These are phyloP conservation scores for Anomalospiza imberbis DNA, from an alignment of 2,797 vertebrate species.

Conservation along the genomic window DNA sequence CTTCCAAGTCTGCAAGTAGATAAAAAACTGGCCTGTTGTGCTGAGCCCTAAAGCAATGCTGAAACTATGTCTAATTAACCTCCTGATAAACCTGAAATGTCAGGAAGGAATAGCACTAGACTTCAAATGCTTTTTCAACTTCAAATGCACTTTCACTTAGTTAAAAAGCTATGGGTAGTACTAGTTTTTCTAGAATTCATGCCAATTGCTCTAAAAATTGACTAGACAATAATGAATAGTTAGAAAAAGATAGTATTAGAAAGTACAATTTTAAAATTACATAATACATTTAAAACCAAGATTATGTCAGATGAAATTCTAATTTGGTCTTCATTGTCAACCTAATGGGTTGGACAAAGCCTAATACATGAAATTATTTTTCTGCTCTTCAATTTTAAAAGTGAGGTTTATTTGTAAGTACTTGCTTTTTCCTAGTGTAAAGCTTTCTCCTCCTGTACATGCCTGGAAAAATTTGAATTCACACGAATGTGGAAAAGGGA, in stretches of 20 bases:
- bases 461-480: background rate
- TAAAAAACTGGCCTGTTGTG: slow-evolving; percentile 49
- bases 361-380: background rate
- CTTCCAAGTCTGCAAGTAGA: slow-evolving; percentile 35
- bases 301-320: background rate
- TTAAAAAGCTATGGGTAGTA: background rate
- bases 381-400: background rate
- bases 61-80: slow-evolving; percentile 69
- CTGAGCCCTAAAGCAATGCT: slow-evolving; percentile 25
- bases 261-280: background rate
- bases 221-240: background rate
- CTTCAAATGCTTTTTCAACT: background rate
- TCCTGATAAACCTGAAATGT: slow-evolving; percentile 67
- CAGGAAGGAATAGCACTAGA: slow-evolving; percentile 42
- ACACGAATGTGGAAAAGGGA: background rate
- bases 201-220: slow-evolving; percentile 19
- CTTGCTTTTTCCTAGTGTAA: background rate
- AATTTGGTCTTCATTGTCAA: background rate
- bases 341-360: background rate
- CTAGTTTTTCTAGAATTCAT: slow-evolving; percentile 26
- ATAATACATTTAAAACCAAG: background rate
- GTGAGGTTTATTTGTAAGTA: background rate
- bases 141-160: background rate
- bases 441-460: background rate
- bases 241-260: background rate